These are phyloP conservation scores for Alosa sapidissima DNA, from an alignment of 2,797 vertebrate genomes.

Conservation along the genomic window DNA sequence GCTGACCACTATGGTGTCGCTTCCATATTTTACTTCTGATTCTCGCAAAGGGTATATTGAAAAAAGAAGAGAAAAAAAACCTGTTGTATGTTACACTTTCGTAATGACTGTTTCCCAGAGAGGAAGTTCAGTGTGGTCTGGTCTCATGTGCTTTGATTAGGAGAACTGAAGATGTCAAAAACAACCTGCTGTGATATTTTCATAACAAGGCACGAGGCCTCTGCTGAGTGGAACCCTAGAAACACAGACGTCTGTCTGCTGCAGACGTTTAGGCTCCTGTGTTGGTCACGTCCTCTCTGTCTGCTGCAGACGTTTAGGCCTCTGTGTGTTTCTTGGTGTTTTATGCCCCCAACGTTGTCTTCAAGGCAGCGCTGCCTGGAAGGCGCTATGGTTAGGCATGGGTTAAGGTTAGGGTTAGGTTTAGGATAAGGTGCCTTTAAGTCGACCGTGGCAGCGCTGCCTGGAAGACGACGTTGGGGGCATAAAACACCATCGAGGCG, in stretches of 20 bases:
- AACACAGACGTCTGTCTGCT: background rate
- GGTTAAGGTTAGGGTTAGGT: too few relatives aligned
- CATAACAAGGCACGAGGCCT: background rate
- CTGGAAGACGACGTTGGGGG: too few relatives aligned
- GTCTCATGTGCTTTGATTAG: background rate
- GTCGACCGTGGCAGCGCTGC: too few relatives aligned
- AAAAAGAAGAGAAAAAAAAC: background rate
- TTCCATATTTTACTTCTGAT: background rate
- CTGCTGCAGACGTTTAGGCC: too few relatives aligned
- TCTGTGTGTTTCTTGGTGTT: too few relatives aligned
- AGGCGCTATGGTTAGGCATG: too few relatives aligned
- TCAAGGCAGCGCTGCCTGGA: too few relatives aligned
- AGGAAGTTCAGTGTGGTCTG: constrained; percentile 11
- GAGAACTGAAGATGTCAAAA: constrained; percentile 10
- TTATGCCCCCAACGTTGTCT: too few relatives aligned
- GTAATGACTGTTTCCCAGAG: constrained; percentile 7
- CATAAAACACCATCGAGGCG: too few relatives aligned
- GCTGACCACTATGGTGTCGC: background rate
- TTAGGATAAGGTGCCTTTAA: too few relatives aligned
- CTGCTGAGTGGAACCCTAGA: background rate
- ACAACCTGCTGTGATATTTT: background rate
- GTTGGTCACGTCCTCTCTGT: background rate
- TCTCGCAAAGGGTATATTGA: background rate
- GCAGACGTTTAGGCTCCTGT: background rate
- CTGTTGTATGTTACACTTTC: background rate